Evolutionary conservation across 2,888 invertebrate species (phyloP), one percentile per base, ranked within the genome.

Genomic region (Drosophila barbarae): DNA sequence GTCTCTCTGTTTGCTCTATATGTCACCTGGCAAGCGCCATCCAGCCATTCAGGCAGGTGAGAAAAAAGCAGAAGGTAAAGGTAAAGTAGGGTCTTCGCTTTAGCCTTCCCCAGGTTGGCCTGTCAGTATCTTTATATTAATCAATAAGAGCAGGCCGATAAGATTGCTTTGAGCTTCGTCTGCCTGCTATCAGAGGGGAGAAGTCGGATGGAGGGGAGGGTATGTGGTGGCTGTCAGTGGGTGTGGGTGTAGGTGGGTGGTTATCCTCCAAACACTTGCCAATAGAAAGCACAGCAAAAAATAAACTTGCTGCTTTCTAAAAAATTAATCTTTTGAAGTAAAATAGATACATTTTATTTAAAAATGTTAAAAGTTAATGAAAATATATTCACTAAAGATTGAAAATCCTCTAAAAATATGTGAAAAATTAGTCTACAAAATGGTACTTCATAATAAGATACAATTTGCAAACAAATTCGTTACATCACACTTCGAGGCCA

Each of bases 121-220:
- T 67, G 68, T 68, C 61, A 72, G 73, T 76, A 81, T 75, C 54
- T 66, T 64, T 61, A 63, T 77, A 71, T 75, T 79, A 83, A 80
- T 83, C 78, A 79, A 80, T 80, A 75, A 63, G 80, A 82, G 69
- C 76, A 78, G 66, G 41, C 35, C 53, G 64, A 49, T 58, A 58
- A 59, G 78, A 79, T 79, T 73, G 80, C 69, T 47, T 47, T 55
- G 35, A 56, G 66, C 59, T 56, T 52, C 35, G 51, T 58, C 52
- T 61, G 55, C 26, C 32, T 38, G 38, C 44, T 59, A 57, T 59
- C 59, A 12, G 13, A 18, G 13, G 7, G 38, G 39, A 28, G 57
- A 34, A 21, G 7, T 7, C 21, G 10, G 21, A 7, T 38, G 42
- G 26, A 9, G 10, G 2, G 9, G 26, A 1, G 42, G 26, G 3